phyloP scores from a whole-genome alignment of 2,113 vertebrate species.

The Abramis brama region DNA sequence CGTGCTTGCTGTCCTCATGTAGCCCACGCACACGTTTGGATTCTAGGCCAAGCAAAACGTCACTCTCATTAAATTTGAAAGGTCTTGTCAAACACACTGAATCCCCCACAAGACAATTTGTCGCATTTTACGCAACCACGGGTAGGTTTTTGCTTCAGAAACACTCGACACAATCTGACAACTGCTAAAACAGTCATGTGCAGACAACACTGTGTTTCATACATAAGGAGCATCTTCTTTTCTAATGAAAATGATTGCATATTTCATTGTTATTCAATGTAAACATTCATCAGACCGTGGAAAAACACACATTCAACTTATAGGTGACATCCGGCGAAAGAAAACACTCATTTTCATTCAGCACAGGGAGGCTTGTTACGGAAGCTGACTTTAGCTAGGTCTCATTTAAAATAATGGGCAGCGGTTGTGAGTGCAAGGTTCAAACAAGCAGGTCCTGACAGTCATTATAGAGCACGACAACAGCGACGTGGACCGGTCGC shows the following conservation, averaged over 20 bases:
- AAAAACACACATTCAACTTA: neutral
- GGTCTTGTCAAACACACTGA: constrained; percentile 28
- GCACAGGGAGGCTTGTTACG: constrained; percentile 50
- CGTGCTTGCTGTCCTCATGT: constrained; percentile 14
- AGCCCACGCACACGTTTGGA: constrained; percentile 50
- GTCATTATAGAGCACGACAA: constrained; percentile 51
- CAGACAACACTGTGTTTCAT: neutral
- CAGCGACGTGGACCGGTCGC: neutral
- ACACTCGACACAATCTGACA: neutral
- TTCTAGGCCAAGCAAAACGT: constrained; percentile 34
- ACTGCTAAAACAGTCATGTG: constrained; percentile 1
- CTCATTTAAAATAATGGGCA: constrained; percentile 70
- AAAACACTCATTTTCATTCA: constrained; percentile 40
- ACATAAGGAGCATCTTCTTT: neutral
- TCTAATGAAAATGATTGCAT: neutral
- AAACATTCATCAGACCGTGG: neutral
- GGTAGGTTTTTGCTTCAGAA: neutral
- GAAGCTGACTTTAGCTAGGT: constrained; percentile 57
- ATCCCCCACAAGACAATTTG: constrained; percentile 44
- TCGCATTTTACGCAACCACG: constrained; percentile 16
- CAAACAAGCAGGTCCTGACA: constrained; percentile 39
- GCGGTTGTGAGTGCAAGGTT: constrained; percentile 51
- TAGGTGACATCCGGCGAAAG: neutral
- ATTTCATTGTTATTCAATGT: neutral
- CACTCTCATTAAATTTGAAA: constrained; percentile 59